Base-by-base conservation (phyloP, 35 echinoderm and acorn worm species). In the Holothuria glaberrima region DNA sequence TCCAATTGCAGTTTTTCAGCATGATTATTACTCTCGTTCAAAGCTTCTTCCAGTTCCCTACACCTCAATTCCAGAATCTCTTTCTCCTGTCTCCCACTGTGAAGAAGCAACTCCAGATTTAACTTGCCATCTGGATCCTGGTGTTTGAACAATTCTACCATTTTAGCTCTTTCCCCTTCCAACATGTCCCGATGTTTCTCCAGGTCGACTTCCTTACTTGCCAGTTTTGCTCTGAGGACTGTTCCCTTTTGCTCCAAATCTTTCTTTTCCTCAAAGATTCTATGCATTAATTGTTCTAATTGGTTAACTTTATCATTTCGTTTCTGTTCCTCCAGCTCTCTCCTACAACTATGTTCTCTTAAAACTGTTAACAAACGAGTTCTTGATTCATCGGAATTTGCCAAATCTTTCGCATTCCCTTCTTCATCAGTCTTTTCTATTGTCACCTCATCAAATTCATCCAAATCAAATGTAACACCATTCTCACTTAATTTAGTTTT, bases 11-110 rank as follows among this genome's bases (percentile, higher is more conserved):
- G 88, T 52, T 94, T 94, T 62, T 92, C 93, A 12, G 90, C 90
- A 80, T 98, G 90, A 46, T 94, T 89, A 28, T 98, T 92, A 80
- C 90, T 94, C 59, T 92, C 90, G 38, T 91, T 71, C 68, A 97
- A 68, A 35, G 92, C 95, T 34, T 88, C 89, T 48, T 90, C 92
- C 17, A 97, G 80, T 24, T 92, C 79, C 38, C 38, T 38, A 65
- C 87, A 90, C 58, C 83, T 71, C 27, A 88, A 69, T 84, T 97
- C 97, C 46, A 94, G n/a, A 33, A 76, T 56, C 22, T 99, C 97
- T 74, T 91, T 92, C 44, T 94, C 93, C 64, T 90, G 72, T 30
- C 78, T 82, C 14, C 87, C 83, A 61, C 94, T 88, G 20, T 94
- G 90, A 54, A 99, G 30, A 12, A 95, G 66, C 52, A 31, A 74